Evolutionary conservation across 2,113 vertebrate species (phyloP).

Genomic region (Ailurus styani): DNA sequence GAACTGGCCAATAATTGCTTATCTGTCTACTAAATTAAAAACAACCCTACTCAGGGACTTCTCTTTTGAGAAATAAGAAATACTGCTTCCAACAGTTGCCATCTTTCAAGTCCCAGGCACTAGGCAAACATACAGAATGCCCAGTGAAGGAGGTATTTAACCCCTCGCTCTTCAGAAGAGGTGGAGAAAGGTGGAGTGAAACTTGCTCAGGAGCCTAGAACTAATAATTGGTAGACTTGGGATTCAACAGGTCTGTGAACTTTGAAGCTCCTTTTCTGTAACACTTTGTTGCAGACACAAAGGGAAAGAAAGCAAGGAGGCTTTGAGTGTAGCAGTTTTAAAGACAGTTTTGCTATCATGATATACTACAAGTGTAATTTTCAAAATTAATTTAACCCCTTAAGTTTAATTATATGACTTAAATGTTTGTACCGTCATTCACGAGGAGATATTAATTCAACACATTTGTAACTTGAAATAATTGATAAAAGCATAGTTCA

Average conservation of each 20-base stretch:
- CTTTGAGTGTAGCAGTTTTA: neutral
- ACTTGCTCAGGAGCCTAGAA: neutral
- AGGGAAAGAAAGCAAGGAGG: neutral
- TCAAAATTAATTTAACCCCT: neutral
- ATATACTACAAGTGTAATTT: neutral
- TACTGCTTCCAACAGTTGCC: neutral
- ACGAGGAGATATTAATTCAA: neutral
- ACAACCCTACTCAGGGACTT: neutral
- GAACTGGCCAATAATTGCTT: neutral
- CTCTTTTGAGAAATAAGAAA: neutral
- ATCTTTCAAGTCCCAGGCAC: neutral
- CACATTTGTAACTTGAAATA: neutral
- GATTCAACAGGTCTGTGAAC: neutral
- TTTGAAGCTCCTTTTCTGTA: neutral
- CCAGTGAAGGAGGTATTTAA: neutral
- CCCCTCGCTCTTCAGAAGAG: neutral
- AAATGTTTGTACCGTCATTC: neutral
- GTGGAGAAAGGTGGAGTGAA: neutral
- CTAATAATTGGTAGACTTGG: neutral
- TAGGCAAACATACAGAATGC: neutral
- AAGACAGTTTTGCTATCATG: neutral
- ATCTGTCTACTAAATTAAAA: neutral
- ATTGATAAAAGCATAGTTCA: neutral
- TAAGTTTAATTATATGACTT: neutral
- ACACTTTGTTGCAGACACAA: neutral